Base-by-base conservation (phyloP, 2,888 invertebrate species). In the Rhagium mordax region DNA sequence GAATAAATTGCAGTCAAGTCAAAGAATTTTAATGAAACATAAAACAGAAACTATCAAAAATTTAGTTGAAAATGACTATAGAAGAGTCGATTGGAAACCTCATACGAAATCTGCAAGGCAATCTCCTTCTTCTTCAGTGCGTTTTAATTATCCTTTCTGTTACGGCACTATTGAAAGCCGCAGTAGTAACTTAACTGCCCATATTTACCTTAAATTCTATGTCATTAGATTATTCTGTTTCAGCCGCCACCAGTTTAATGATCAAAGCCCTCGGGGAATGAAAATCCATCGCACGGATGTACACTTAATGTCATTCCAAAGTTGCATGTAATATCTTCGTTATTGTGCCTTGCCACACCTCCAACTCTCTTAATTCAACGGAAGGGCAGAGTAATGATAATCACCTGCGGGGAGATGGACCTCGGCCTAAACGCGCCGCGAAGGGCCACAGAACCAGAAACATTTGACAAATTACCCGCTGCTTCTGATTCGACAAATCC, bases 391-490 rank as follows among this genome's bases (percentile, higher is more conserved):
- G 21, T 53, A 53, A 53, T 20, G 65, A 65, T 65, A 65, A 65
- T 65, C 65, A 65, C 65, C 53, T 65, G 16, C 27, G 51, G 24
- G 15, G n/a, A 51, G 27, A 64, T 49, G 27, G 24, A 27, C 49
- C 8, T 24, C 13, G 65, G 10, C n/a, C 24, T 21, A 21, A n/a
- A 59, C n/a, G 24, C 21, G 29, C 18, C 18, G 47, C 13, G 57
- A 41, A 67, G 67, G 57, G 67, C 67, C 49, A 27, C 49, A 57
- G 57, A 67, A 67, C 16, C 59, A 69, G 61, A 60, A 69, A 57
- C 68, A 33, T 69, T 61, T 69, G 68, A 69, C 60, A 60, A 69
- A 69, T 69, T 69, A 65, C 65, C 65, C 65, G 65, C 53, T 53
- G 65, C 65, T 65, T 65, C 53, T 69, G 68, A 69, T 69, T 69